phyloP scores from a whole-genome alignment of 1,140 invertebrate genomes.

The Caenorhabditis tropicalis region DNA sequence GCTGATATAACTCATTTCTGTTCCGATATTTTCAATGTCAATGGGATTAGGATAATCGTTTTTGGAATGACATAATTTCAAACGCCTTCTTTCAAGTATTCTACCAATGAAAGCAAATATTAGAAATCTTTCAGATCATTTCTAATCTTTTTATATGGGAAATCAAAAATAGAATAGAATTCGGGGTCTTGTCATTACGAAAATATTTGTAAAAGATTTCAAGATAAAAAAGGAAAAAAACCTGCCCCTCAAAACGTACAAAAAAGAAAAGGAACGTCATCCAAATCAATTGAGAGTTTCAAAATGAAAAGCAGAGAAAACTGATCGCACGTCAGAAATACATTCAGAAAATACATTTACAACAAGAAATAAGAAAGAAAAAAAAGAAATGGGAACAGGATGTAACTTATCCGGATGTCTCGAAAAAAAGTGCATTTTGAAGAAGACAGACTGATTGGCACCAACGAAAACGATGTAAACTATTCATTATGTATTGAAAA shows the following conservation, averaged over 20 bases:
- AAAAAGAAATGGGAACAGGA: neutral
- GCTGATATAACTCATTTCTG: no score
- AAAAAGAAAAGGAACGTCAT: no score
- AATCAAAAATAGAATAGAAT: neutral
- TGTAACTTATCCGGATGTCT: constrained; percentile 27
- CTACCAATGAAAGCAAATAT: neutral
- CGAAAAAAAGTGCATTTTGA: neutral
- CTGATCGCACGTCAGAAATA: no score
- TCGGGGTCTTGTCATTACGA: no score
- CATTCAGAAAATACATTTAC: neutral
- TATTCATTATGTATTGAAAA: constrained; percentile 6
- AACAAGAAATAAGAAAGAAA: neutral
- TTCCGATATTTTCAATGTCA: neutral
- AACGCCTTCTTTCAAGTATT: neutral
- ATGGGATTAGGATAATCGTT: neutral
- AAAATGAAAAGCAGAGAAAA: no score
- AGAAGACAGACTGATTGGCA: constrained; percentile 39
- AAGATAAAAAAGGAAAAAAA: no score
- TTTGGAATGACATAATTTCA: neutral
- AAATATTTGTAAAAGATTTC: no score
- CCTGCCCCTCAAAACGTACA: no score
- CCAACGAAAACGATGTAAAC: neutral
- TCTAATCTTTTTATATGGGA: no score
- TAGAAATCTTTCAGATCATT: no score
- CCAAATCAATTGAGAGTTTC: no score